phyloP scores from a whole-genome alignment of 2,113 vertebrate genomes.

The Meriones unguiculatus region DNA sequence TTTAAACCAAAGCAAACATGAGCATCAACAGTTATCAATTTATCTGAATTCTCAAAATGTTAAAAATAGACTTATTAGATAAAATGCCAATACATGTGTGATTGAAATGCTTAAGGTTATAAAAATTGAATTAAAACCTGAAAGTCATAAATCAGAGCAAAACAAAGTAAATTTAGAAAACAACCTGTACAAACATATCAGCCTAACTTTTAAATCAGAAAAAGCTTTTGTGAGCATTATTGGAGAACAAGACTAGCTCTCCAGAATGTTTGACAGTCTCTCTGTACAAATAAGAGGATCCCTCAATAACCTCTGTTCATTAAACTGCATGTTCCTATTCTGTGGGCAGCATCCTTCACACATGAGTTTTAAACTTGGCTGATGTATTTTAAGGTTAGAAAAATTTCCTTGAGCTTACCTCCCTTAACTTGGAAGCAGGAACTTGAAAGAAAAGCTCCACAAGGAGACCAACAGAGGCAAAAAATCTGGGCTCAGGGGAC shows the following conservation, averaged over 20 bases:
- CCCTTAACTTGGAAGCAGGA: not conserved
- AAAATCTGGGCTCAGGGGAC: too few species aligned
- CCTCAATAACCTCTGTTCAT: not conserved
- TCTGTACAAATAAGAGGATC: not conserved
- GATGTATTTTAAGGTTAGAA: not conserved
- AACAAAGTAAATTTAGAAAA: slow-evolving; percentile 13
- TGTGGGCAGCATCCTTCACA: not conserved
- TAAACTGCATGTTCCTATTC: not conserved
- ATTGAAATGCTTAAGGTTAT: not conserved
- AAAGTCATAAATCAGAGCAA: not conserved
- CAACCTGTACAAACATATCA: not conserved
- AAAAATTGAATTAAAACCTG: not conserved
- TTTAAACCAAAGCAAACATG: not conserved
- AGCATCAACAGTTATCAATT: not conserved
- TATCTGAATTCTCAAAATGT: not conserved
- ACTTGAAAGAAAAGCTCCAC: too few species aligned
- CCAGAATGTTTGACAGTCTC: not conserved
- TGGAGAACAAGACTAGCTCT: not conserved
- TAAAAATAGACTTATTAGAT: not conserved
- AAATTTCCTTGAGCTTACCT: accelerated
- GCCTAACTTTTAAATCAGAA: not conserved
- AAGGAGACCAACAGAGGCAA: too few species aligned
- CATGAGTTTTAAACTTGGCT: not conserved
- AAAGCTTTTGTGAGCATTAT: not conserved
- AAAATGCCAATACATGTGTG: not conserved